Conservation (phyloP, 2,113 vertebrate genomes). For the Takifugu flavidus region DNA sequence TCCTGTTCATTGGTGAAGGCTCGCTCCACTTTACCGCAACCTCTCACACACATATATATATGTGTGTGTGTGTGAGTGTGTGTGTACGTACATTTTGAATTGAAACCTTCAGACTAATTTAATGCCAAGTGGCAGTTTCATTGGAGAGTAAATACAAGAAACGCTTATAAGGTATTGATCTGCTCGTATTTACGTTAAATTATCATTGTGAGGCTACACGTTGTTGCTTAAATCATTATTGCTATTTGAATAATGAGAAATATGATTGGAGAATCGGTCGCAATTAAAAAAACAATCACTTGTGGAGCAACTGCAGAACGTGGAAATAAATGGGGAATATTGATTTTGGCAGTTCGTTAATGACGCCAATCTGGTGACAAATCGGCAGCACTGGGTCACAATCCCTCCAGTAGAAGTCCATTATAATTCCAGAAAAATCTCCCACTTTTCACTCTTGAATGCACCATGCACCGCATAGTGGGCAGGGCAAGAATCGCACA, state of each 20-base stretch:
- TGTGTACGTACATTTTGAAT: too few species aligned
- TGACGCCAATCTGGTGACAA: neutral
- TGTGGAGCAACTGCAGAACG: neutral
- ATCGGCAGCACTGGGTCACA: too few species aligned
- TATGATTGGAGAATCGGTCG: neutral
- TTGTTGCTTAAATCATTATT: neutral
- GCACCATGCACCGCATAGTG: too few species aligned
- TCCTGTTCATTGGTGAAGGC: slow-evolving; percentile 24
- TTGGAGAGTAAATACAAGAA: too few species aligned
- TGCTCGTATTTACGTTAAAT: neutral
- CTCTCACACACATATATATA: too few species aligned
- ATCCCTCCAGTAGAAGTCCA: too few species aligned
- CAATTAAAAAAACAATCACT: neutral
- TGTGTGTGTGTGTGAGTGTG: too few species aligned
- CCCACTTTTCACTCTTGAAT: too few species aligned
- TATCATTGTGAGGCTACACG: neutral
- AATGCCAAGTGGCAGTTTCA: too few species aligned
- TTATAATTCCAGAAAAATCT: too few species aligned
- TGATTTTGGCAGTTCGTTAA: neutral
- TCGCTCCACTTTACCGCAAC: slow-evolving; percentile 2
- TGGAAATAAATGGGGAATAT: neutral
- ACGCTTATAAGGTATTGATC: neutral
- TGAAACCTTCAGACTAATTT: too few species aligned
- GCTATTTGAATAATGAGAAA: neutral
- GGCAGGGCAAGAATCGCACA: too few species aligned